These are phyloP conservation scores for Babyrousa celebensis DNA, from an alignment of 2,797 vertebrate genomes.

Conservation along the genomic window DNA sequence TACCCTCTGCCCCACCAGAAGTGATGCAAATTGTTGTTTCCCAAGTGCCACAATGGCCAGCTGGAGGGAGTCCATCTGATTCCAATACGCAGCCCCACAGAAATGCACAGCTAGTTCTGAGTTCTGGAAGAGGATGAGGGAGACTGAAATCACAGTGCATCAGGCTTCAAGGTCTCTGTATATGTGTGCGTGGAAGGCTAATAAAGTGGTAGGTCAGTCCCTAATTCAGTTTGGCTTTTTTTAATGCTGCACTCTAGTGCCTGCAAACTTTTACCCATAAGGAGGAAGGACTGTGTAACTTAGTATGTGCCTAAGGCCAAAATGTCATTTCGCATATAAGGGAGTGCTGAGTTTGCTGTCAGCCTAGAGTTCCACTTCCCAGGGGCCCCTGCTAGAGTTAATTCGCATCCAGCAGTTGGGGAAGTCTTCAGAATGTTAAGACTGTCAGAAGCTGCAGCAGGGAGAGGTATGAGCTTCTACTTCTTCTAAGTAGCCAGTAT, in stretches of 20 bases:
- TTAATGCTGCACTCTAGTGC: constrained; percentile 68
- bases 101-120: constrained; percentile 38
- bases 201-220: constrained; percentile 77
- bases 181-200: neutral
- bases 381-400: constrained; percentile 55
- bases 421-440: neutral
- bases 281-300: constrained; percentile 72
- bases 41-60: neutral
- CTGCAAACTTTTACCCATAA: constrained; percentile 76
- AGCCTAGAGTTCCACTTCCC: constrained; percentile 52
- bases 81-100: neutral
- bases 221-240: constrained; percentile 84
- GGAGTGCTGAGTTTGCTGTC: constrained; percentile 78
- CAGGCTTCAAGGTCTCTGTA: neutral
- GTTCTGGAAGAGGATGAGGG: neutral
- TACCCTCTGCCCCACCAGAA: constrained; percentile 62
- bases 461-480: neutral
- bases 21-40: constrained; percentile 47
- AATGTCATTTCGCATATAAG: constrained; percentile 80
- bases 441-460: constrained; percentile 67
- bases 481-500: neutral
- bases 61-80: neutral
- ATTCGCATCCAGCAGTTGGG: constrained; percentile 61
- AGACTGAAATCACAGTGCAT: constrained; percentile 20
- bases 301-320: constrained; percentile 79